Conservation (phyloP, 2,113 vertebrate genomes). For the Rhinoderma darwinii region DNA sequence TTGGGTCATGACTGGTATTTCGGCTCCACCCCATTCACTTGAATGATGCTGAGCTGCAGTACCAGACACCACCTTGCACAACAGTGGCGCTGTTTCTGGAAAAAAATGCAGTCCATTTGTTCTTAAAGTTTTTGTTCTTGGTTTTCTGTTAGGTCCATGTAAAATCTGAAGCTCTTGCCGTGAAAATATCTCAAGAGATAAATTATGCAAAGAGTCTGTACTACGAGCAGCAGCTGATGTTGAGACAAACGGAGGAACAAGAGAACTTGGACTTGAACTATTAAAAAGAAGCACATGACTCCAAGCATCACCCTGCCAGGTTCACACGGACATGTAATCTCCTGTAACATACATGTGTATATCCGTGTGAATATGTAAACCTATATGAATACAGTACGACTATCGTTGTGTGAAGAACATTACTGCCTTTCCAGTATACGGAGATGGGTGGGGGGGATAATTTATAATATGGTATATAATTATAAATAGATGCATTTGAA, state of each 20-base stretch:
- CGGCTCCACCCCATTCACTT: too few species aligned
- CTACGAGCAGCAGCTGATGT: constrained; percentile 97
- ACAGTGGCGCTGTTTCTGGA: not conserved
- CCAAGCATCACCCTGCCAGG: constrained; percentile 9
- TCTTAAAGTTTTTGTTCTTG: not conserved
- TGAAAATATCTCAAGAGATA: constrained; percentile 95
- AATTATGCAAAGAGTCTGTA: constrained; percentile 99
- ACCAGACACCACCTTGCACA: not conserved
- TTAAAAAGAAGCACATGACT: constrained; percentile 67
- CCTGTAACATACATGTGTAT: constrained; percentile 3
- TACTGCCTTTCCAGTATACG: constrained; percentile 48
- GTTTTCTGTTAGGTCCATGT: constrained; percentile 84
- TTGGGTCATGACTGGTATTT: not conserved
- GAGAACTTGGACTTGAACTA: constrained; percentile 87
- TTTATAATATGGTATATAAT: constrained; percentile 63
- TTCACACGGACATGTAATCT: not conserved
- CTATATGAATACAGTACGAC: not conserved
- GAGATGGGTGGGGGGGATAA: constrained; percentile 44
- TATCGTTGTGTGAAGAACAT: not conserved
- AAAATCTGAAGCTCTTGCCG: constrained; percentile 87
- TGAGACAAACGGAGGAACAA: constrained; percentile 82
- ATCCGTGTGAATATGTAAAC: not conserved
- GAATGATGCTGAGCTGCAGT: not conserved
- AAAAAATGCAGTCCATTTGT: not conserved
- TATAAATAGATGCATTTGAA: constrained; percentile 59